Conservation (phyloP, 2,888 invertebrate genomes). For the Synanthedon andrenaeformis region DNA sequence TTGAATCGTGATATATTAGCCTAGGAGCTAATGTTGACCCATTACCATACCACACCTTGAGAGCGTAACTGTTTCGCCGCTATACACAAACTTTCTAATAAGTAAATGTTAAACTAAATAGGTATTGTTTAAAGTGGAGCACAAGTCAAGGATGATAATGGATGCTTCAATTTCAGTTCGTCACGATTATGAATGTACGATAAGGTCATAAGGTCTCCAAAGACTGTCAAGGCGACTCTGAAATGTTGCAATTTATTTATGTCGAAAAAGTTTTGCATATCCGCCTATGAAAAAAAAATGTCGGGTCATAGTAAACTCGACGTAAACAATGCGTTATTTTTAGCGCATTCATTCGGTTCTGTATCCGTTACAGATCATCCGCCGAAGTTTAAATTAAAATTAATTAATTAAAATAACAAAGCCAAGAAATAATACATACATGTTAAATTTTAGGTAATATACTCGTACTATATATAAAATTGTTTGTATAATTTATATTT, state of each 20-base stretch:
- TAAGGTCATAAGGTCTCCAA: conserved; percentile 32
- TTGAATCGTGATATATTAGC: conserved; percentile 52
- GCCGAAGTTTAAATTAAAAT: too few species aligned
- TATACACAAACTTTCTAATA: conserved; percentile 29
- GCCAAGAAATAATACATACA: too few species aligned
- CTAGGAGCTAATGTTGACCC: conserved; percentile 40
- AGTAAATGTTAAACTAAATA: conserved; percentile 30
- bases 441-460: too few species aligned
- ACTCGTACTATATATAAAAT: too few species aligned
- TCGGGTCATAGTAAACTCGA: conserved; percentile 9
- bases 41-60: conserved; percentile 31
- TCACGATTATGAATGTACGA: conserved; percentile 48
- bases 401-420: too few species aligned
- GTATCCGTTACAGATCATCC: too few species aligned
- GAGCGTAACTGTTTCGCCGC: not conserved
- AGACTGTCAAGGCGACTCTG: conserved; percentile 25
- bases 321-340: conserved; percentile 1
- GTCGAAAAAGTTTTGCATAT: conserved; percentile 2
- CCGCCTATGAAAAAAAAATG: conserved; percentile 8
- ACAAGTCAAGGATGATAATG: conserved; percentile 53
- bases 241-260: conserved; percentile 1
- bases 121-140: conserved; percentile 44
- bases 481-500: too few species aligned
- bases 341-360: too few species aligned
- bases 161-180: conserved; percentile 49